Evolutionary conservation across 2,888 invertebrate genomes (phyloP).

Genomic region (Maniola hyperantus): DNA sequence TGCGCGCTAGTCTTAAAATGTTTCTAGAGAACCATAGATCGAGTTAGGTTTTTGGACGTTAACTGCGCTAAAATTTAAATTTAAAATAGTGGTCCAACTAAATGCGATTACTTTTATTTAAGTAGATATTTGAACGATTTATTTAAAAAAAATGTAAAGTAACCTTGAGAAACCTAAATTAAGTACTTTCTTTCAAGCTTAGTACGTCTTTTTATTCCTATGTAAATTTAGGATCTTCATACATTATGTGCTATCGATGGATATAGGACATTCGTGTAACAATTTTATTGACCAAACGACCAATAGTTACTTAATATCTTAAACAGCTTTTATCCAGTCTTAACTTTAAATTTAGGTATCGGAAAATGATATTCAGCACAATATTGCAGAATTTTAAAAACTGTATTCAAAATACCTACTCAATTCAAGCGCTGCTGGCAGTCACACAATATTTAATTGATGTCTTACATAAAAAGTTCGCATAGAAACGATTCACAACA

Average conservation of each 20-base stretch:
- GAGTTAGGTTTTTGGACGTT: background rate
- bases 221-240: no score
- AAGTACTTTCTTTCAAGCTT: background rate
- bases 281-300: slow-evolving; percentile 1
- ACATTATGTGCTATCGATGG: background rate
- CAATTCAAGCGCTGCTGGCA: slow-evolving; percentile 18
- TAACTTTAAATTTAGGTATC: background rate
- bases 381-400: background rate
- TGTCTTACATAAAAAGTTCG: slow-evolving; percentile 51
- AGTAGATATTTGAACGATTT: no score
- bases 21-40: slow-evolving; percentile 2
- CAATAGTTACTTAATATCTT: background rate
- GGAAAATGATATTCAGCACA: background rate
- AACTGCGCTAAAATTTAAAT: slow-evolving; percentile 11
- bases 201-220: background rate
- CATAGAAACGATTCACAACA: slow-evolving; percentile 63
- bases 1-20: slow-evolving; percentile 25
- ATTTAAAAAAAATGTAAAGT: no score
- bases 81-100: no score
- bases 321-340: background rate
- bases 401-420: slow-evolving; percentile 7
- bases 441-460: slow-evolving; percentile 29
- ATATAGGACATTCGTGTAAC: no score
- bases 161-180: no score
- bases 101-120: no score